Evolutionary conservation across 2,888 invertebrate species (phyloP).

Genomic region (Empis livida): DNA sequence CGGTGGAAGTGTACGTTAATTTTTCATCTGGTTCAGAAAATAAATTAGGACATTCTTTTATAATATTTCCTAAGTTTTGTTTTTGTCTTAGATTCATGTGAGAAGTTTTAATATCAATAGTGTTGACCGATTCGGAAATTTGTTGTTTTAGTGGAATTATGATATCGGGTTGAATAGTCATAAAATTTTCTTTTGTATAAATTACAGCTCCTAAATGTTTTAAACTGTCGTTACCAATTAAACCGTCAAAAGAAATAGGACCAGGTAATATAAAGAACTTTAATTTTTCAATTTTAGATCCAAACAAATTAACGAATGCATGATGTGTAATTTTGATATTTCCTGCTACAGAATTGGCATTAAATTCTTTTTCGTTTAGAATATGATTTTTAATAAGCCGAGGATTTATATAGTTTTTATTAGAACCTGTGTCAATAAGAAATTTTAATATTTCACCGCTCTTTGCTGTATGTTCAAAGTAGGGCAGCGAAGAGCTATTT

Average conservation of each 20-base stretch:
- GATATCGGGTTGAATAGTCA: background rate
- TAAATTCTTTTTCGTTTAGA: background rate
- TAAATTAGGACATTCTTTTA: background rate
- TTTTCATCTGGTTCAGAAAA: conserved; percentile 1
- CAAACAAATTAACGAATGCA: background rate
- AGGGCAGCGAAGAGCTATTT: conserved; percentile 3
- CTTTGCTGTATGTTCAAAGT: conserved; percentile 1
- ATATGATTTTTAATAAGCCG: background rate
- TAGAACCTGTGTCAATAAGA: background rate
- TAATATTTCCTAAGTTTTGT: background rate
- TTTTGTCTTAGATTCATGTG: conserved; percentile 5
- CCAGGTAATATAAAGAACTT: background rate
- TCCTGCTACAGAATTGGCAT: background rate
- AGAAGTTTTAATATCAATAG: conserved; percentile 4
- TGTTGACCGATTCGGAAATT: conserved; percentile 4
- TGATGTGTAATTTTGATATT: background rate
- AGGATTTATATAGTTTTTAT: background rate
- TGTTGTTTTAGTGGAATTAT: conserved; percentile 3
- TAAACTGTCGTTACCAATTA: background rate
- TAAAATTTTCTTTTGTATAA: background rate
- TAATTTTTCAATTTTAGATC: conserved; percentile 9
- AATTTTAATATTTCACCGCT: background rate
- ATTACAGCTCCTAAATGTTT: background rate
- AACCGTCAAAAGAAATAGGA: background rate
- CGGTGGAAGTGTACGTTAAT: background rate